Conservation (phyloP, 2,888 invertebrate species). For the Cataglyphis cursor region DNA sequence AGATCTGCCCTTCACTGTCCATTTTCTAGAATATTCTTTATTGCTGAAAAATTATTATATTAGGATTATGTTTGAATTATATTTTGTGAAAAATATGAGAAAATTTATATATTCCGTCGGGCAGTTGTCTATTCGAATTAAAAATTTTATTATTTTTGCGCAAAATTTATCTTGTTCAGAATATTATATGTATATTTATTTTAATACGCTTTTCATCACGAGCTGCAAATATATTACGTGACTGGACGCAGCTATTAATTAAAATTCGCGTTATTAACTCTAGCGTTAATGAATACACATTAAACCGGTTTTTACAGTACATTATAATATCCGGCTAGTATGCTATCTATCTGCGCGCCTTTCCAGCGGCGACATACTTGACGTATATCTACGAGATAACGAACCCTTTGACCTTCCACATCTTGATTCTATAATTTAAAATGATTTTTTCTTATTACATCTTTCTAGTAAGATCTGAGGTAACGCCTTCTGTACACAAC, state of each 20-base stretch:
- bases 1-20: not conserved
- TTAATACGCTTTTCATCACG: not conserved
- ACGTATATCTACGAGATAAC: conserved; percentile 3
- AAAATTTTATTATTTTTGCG: not conserved
- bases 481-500: not conserved
- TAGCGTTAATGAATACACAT: conserved; percentile 34
- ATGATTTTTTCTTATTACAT: not conserved
- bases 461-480: not conserved
- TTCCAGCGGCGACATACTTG: not conserved
- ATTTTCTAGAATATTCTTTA: not conserved
- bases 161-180: not conserved
- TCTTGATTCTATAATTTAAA: not conserved
- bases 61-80: not conserved
- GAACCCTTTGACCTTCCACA: conserved; percentile 4
- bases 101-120: not conserved
- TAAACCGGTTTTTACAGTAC: conserved; percentile 48
- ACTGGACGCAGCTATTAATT: conserved; percentile 29
- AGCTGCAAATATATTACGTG: conserved; percentile 16
- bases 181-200: not conserved
- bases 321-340: conserved; percentile 17
- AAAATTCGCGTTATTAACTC: conserved; percentile 29
- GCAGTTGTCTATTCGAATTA: not conserved
- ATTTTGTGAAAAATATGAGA: not conserved
- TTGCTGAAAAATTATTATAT: not conserved
- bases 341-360: conserved; percentile 5